Percentiles rank a stretch among this genome's conserved stretches.
These are phyloP conservation scores for Petrocephalus sullivani DNA, from an alignment of 2,797 vertebrate genomes.

Conservation along the genomic window DNA sequence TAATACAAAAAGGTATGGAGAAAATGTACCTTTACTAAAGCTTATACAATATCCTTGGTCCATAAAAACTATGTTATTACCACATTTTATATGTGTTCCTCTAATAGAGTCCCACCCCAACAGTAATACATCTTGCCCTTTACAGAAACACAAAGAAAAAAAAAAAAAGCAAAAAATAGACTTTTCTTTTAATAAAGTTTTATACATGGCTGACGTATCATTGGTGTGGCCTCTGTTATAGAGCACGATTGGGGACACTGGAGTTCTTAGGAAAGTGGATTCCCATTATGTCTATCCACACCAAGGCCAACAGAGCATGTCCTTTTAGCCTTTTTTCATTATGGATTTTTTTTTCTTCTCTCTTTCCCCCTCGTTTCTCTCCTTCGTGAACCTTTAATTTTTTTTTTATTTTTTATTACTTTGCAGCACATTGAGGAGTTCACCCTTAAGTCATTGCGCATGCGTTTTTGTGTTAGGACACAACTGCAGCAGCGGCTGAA, in stretches of 20 bases:
- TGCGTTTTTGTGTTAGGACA: constrained; percentile 83
- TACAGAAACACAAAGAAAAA: constrained; percentile 47
- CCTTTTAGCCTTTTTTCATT: constrained; percentile 63
- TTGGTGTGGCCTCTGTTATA: constrained; percentile 51
- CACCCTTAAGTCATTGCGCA: constrained; percentile 50
- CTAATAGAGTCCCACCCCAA: constrained; percentile 70
- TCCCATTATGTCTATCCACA: constrained; percentile 48
- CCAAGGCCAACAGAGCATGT: constrained; percentile 56
- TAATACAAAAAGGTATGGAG: constrained; percentile 98
- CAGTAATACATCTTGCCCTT: constrained; percentile 74
- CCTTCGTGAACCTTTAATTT: constrained; percentile 42
- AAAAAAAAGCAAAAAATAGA: constrained; percentile 62
- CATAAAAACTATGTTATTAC: constrained; percentile 89
- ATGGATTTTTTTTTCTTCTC: constrained; percentile 34
- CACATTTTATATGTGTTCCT: constrained; percentile 73
- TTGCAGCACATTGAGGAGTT: constrained; percentile 74
- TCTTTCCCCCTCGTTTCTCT: constrained; percentile 4
- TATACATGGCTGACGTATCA: constrained; percentile 55
- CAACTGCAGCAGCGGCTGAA: constrained; percentile 73
- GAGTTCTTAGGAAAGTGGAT: constrained; percentile 52
- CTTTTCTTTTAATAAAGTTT: constrained; percentile 60
- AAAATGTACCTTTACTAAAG: constrained; percentile 99
- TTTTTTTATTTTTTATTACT: constrained; percentile 48
- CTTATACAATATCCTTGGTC: constrained; percentile 99
- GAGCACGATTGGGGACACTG: constrained; percentile 67